Conservation (phyloP, 2,113 vertebrate genomes). For the Clarias batrachus region DNA sequence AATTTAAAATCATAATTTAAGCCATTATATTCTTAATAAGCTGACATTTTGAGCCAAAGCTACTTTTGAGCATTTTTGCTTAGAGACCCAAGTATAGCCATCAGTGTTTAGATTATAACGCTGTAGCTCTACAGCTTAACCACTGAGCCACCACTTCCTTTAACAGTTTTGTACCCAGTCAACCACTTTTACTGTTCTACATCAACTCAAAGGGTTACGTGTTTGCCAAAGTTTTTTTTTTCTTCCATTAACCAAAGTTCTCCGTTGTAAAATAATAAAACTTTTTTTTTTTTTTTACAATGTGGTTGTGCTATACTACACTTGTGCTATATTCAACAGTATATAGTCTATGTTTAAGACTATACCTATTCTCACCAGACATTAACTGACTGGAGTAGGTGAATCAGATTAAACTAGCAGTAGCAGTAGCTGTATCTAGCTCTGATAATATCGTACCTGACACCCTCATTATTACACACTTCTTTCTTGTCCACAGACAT, state of each 20-base stretch:
- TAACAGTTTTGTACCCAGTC: neutral
- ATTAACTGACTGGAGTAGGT: neutral
- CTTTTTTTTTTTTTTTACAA: too few species aligned
- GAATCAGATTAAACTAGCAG: neutral
- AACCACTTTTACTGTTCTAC: neutral
- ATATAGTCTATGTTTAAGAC: neutral
- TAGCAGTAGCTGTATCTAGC: neutral
- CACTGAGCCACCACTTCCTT: neutral
- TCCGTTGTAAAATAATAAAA: neutral
- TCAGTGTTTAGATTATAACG: neutral
- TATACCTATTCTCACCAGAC: neutral
- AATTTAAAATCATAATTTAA: neutral
- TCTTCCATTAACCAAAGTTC: neutral
- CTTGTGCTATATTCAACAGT: too few species aligned
- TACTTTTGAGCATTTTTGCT: neutral
- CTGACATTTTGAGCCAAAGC: neutral
- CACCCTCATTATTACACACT: neutral
- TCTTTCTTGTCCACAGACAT: constrained; percentile 1
- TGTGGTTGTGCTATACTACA: neutral
- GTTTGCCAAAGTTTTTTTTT: neutral
- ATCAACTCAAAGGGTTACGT: neutral
- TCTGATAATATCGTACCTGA: neutral
- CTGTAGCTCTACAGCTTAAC: neutral
- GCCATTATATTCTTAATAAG: neutral
- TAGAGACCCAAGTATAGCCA: neutral